These are phyloP conservation scores for Coluber constrictor DNA, from an alignment of 2,797 vertebrate genomes.

Conservation along the genomic window DNA sequence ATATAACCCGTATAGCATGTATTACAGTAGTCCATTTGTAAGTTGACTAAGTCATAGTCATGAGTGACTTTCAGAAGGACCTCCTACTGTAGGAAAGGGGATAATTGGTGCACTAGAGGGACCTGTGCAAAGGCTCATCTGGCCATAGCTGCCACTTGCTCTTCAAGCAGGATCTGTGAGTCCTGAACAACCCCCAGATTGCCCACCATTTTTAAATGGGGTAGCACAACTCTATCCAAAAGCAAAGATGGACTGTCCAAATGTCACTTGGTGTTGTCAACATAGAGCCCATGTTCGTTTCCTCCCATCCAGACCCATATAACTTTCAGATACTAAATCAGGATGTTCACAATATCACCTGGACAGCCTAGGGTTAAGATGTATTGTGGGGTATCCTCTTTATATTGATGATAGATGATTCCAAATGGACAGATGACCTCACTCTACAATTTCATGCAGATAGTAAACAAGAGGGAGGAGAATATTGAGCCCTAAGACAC, in stretches of 20 bases:
- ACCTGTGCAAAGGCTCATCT: background rate
- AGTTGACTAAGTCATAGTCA: background rate
- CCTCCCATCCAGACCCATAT: background rate
- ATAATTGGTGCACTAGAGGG: background rate
- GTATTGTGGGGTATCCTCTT: background rate
- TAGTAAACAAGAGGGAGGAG: background rate
- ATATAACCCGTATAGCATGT: background rate
- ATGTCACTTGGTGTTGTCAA: background rate
- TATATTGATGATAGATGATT: background rate
- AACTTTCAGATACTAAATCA: background rate
- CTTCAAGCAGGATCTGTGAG: background rate
- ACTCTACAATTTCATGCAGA: background rate
- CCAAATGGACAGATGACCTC: background rate
- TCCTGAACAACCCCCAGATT: background rate
- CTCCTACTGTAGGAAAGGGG: background rate
- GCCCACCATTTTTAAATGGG: background rate
- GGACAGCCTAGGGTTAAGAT: background rate
- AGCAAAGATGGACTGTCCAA: background rate
- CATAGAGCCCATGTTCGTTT: background rate
- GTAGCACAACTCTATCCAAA: background rate
- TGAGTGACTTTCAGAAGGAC: background rate
- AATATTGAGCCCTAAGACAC: background rate
- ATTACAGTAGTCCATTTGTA: background rate
- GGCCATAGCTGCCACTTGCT: background rate
- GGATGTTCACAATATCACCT: background rate